Evolutionary conservation across 2,113 vertebrate genomes (phyloP).

Genomic region (Cygnus atratus): DNA sequence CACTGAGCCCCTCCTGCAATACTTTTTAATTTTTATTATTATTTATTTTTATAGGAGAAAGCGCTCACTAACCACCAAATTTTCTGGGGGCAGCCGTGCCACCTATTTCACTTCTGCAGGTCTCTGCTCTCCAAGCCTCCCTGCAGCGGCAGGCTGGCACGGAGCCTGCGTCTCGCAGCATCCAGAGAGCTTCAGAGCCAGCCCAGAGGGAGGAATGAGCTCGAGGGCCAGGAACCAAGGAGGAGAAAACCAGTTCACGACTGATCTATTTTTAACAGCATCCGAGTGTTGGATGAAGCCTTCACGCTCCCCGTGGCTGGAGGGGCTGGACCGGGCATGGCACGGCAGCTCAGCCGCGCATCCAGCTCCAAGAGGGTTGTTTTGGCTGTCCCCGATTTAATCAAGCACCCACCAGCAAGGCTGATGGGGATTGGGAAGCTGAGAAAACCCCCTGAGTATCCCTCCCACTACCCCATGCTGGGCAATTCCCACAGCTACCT

Average conservation of each 20-base stretch:
- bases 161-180: neutral
- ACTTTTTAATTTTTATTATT: too few species aligned
- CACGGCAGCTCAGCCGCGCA: neutral
- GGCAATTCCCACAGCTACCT: neutral
- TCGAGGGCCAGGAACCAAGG: constrained; percentile 2
- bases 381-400: accelerated
- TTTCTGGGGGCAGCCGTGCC: neutral
- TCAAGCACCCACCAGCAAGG: neutral
- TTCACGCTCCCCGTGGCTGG: neutral
- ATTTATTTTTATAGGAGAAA: neutral
- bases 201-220: constrained; percentile 43
- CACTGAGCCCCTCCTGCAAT: neutral
- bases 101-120: neutral
- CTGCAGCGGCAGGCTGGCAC: constrained; percentile 14
- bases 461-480: accelerated
- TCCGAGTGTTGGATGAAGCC: constrained; percentile 24
- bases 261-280: constrained; percentile 63
- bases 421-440: neutral
- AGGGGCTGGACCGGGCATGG: neutral
- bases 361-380: neutral
- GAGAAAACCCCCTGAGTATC: neutral
- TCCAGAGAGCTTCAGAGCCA: constrained; percentile 46
- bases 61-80: neutral
- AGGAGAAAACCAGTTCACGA: constrained; percentile 9
- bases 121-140: neutral